phyloP scores from a whole-genome alignment of 2,888 invertebrate genomes.

The Aphodius granarius region DNA sequence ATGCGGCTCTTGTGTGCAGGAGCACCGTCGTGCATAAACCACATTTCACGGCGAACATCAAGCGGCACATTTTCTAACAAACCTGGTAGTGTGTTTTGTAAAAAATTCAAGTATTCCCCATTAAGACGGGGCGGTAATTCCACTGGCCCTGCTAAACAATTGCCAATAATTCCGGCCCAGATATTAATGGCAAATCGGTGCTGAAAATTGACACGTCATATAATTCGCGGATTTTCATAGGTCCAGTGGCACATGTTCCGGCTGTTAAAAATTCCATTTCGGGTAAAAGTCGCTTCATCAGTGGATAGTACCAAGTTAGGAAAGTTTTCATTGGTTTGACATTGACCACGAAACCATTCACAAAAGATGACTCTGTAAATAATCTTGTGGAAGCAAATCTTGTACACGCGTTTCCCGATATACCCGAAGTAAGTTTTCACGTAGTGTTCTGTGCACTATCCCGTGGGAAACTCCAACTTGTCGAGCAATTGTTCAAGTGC shows the following conservation, averaged over 20 bases:
- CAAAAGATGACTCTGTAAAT: no score
- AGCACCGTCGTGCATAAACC: conserved; percentile 10
- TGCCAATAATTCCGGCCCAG: conserved; percentile 34
- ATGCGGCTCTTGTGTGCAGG: background rate
- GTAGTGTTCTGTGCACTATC: no score
- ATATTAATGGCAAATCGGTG: conserved; percentile 34
- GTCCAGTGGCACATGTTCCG: conserved; percentile 33
- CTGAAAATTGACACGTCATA: conserved; percentile 24
- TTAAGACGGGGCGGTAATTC: conserved; percentile 30
- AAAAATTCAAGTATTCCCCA: conserved; percentile 31
- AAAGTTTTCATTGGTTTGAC: no score
- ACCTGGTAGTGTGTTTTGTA: no score
- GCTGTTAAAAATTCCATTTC: conserved; percentile 30
- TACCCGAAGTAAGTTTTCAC: no score
- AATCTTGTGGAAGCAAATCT: no score
- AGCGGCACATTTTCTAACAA: conserved; percentile 6
- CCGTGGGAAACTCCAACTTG: no score
- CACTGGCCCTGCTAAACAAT: conserved; percentile 30
- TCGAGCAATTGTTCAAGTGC: no score
- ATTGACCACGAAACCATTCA: no score
- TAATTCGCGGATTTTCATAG: conserved; percentile 32
- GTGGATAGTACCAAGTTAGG: conserved; percentile 27
- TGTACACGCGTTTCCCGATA: no score
- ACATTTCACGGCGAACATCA: conserved; percentile 7
- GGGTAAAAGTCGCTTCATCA: conserved; percentile 31